These are phyloP conservation scores for Drosophila neotestacea DNA, from an alignment of 2,888 invertebrate species.

Conservation along the genomic window DNA sequence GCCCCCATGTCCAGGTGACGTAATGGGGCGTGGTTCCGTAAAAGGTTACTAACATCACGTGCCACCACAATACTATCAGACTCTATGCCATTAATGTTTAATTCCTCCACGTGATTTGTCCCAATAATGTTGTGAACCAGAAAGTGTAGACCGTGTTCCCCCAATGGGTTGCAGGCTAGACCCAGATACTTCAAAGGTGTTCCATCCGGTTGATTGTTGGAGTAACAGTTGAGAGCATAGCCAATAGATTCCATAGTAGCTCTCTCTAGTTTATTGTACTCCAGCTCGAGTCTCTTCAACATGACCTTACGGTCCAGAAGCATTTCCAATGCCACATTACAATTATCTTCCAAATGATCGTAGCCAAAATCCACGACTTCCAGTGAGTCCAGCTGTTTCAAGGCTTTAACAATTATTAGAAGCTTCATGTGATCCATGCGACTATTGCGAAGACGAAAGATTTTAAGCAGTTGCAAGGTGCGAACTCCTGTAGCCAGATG, in stretches of 20 bases:
- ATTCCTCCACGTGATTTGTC: constrained; percentile 55
- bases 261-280: constrained; percentile 67
- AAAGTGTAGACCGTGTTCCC: constrained; percentile 39
- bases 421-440: constrained; percentile 76
- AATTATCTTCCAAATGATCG: constrained; percentile 75
- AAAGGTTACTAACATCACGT: constrained; percentile 47
- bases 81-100: constrained; percentile 67
- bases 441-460: constrained; percentile 79
- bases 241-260: constrained; percentile 42
- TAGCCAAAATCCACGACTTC: constrained; percentile 78
- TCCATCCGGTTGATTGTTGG: constrained; percentile 24
- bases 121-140: constrained; percentile 49
- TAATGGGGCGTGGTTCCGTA: constrained; percentile 62
- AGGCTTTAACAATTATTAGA: constrained; percentile 51
- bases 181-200: constrained; percentile 67
- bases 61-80: constrained; percentile 17
- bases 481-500: constrained; percentile 69
- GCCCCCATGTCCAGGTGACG: constrained; percentile 66
- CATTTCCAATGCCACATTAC: constrained; percentile 60
- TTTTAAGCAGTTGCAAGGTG: constrained; percentile 55
- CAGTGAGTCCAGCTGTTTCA: constrained; percentile 55
- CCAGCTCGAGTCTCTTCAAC: constrained; percentile 69
- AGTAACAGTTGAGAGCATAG: constrained; percentile 23
- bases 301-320: constrained; percentile 58
- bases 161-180: constrained; percentile 72